phyloP scores from a whole-genome alignment of 2,888 invertebrate species.

The Seladonia tumulorum region DNA sequence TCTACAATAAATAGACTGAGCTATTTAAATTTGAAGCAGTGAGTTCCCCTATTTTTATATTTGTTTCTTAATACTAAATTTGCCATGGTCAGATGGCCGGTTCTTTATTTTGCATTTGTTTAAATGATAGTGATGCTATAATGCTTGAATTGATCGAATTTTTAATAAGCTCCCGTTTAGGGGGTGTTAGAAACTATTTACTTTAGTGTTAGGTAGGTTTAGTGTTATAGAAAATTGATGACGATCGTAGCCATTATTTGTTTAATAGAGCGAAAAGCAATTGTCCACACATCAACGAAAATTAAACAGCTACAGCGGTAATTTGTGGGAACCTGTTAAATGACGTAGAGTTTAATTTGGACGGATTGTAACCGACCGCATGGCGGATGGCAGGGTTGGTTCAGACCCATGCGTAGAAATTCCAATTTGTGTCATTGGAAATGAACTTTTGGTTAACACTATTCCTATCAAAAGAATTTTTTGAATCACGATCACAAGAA shows the following conservation, averaged over 20 bases:
- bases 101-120: not conserved
- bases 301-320: not conserved
- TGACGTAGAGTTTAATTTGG: not conserved
- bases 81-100: not conserved
- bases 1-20: not conserved
- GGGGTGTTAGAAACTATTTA: not conserved
- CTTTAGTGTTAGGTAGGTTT: not conserved
- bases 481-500: too few species aligned
- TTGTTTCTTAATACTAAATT: not conserved
- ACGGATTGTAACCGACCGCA: not conserved
- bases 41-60: not conserved
- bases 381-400: not conserved
- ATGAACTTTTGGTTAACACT: not conserved
- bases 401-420: not conserved
- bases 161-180: not conserved
- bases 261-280: not conserved
- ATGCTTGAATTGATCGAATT: not conserved
- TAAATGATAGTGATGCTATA: not conserved
- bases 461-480: too few species aligned
- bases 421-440: not conserved
- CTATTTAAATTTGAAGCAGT: not conserved
- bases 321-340: not conserved
- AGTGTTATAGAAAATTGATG: not conserved
- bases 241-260: not conserved
- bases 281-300: not conserved